phyloP scores from a whole-genome alignment of 1,140 invertebrate genomes.

The Glomeris maerens region DNA sequence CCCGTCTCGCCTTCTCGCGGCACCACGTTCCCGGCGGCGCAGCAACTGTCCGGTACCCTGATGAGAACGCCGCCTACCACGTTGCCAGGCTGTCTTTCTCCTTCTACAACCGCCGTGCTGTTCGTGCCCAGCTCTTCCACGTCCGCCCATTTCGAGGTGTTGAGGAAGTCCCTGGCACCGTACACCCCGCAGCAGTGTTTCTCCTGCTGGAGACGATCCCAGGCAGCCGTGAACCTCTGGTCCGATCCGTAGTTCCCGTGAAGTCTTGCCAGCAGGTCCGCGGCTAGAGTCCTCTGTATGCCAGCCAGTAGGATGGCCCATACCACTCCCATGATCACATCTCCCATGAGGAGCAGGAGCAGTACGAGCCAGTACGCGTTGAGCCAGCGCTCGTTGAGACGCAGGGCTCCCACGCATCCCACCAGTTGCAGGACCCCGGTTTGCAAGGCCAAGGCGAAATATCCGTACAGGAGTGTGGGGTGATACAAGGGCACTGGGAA shows the following conservation, averaged over 20 bases:
- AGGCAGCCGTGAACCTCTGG: conserved; percentile 53
- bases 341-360: conserved; percentile 60
- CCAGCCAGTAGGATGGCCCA: conserved; percentile 69
- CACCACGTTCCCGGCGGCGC: conserved; percentile 7
- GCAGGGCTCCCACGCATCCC: conserved; percentile 60
- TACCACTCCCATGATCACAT: conserved; percentile 66
- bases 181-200: conserved; percentile 63
- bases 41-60: conserved; percentile 14
- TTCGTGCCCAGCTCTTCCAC: background rate
- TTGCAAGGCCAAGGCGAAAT: conserved; percentile 58
- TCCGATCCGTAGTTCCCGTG: conserved; percentile 52
- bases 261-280: conserved; percentile 43
- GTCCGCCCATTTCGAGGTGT: conserved; percentile 16
- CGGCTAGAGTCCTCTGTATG: conserved; percentile 52
- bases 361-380: conserved; percentile 73
- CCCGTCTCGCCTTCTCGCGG: background rate
- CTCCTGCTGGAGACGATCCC: conserved; percentile 62
- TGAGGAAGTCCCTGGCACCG: conserved; percentile 46
- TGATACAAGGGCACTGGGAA: conserved; percentile 43
- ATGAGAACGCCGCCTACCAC: conserved; percentile 20
- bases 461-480: conserved; percentile 69
- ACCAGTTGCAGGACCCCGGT: conserved; percentile 42
- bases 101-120: conserved; percentile 19
- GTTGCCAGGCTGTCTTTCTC: conserved; percentile 15
- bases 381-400: conserved; percentile 60